phyloP scores from a whole-genome alignment of 2,888 invertebrate genomes.

The Schizotus pectinicornis region DNA sequence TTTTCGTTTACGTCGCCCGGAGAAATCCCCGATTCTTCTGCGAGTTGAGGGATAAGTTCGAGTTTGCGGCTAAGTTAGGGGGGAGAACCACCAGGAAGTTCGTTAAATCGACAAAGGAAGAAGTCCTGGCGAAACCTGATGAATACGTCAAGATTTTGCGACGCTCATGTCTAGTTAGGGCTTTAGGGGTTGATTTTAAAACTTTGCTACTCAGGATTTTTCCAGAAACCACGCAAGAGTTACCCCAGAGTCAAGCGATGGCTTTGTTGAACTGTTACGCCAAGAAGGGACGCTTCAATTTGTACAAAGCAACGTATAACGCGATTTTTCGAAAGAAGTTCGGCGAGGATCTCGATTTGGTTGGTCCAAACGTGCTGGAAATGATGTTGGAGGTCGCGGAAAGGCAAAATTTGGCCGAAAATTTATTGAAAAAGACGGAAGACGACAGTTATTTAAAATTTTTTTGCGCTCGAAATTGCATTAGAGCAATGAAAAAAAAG shows the following conservation, averaged over 20 bases:
- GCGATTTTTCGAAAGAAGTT: conserved; percentile 4
- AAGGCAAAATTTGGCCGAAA: neutral
- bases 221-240: neutral
- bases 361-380: too few relatives aligned
- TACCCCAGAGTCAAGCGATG: too few relatives aligned
- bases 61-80: conserved; percentile 17
- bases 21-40: conserved; percentile 20
- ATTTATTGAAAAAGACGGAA: too few relatives aligned
- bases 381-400: neutral
- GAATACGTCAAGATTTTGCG: conserved; percentile 15
- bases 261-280: conserved; percentile 23
- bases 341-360: neutral
- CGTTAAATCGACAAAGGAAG: conserved; percentile 7
- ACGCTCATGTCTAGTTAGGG: conserved; percentile 18
- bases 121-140: conserved; percentile 18
- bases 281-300: conserved; percentile 22
- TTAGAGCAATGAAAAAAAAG: neutral
- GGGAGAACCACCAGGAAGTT: conserved; percentile 21
- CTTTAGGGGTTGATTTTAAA: conserved; percentile 21
- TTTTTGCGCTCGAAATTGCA: too few relatives aligned
- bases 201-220: conserved; percentile 1
- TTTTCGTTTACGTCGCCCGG: conserved; percentile 24
- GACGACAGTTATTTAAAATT: too few relatives aligned
- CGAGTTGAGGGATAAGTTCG: conserved; percentile 20
- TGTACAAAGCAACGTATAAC: conserved; percentile 22